These are phyloP conservation scores for Elephas maximus DNA, from an alignment of 2,113 vertebrate genomes.

Conservation along the genomic window DNA sequence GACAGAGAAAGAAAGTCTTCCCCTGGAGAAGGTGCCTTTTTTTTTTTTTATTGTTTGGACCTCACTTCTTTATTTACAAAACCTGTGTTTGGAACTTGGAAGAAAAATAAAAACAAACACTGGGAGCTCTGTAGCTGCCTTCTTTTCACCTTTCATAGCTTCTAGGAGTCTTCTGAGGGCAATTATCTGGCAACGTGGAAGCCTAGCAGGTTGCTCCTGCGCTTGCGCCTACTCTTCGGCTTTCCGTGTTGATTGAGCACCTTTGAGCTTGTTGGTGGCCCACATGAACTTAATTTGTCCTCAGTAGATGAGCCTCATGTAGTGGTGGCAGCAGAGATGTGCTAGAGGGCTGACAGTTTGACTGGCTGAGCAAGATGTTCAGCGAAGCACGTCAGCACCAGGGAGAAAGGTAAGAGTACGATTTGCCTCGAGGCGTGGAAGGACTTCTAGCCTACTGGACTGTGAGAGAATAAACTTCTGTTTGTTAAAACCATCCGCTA, in stretches of 20 bases:
- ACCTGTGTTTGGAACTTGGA: neutral
- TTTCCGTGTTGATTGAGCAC: neutral
- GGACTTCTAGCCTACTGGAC: neutral
- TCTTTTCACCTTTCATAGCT: neutral
- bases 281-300: neutral
- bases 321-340: neutral
- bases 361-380: neutral
- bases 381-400: neutral
- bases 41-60: neutral
- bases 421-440: neutral
- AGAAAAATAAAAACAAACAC: neutral
- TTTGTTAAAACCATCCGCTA: too few relatives aligned
- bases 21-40: too few relatives aligned
- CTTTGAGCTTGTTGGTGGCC: neutral
- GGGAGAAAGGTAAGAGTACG: neutral
- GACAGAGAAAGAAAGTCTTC: too few relatives aligned
- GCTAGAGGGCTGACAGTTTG: neutral
- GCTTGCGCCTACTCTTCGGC: neutral
- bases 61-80: slow-evolving; percentile 9
- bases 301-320: neutral
- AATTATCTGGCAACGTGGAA: neutral
- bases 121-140: neutral
- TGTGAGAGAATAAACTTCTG: too few relatives aligned
- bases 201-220: neutral
- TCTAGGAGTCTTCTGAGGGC: neutral